Evolutionary conservation across 2,888 invertebrate genomes (phyloP).

Genomic region (Oasisia sp.): DNA sequence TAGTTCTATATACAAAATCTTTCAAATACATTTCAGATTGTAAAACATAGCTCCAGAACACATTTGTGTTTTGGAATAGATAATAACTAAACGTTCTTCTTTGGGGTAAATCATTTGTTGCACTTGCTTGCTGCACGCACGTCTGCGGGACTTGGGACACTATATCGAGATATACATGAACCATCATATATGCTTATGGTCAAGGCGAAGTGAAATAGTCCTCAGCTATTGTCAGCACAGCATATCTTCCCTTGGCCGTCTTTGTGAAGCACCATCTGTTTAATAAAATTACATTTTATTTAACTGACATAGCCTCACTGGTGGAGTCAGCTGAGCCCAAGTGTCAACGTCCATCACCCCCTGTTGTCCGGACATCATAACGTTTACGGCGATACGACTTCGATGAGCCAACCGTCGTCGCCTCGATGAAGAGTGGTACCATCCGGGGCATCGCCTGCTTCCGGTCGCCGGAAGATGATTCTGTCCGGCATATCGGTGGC

Average conservation of each 20-base stretch:
- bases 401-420: conserved; percentile 27
- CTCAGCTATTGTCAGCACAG: no score
- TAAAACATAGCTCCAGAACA: no score
- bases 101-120: no score
- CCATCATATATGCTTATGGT: no score
- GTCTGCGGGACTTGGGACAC: no score
- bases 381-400: not conserved
- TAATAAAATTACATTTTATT: not conserved
- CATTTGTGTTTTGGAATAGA: no score
- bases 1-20: no score
- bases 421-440: conserved; percentile 19
- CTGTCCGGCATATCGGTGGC: conserved; percentile 25
- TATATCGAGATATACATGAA: not conserved
- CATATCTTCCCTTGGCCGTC: no score
- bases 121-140: no score
- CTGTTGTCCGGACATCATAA: not conserved
- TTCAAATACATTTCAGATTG: no score
- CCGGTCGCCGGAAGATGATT: conserved; percentile 20
- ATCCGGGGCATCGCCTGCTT: conserved; percentile 24
- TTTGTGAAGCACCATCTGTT: not conserved
- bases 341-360: not conserved
- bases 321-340: not conserved
- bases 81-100: no score
- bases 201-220: no score
- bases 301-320: not conserved